Conservation (phyloP, 2,888 invertebrate species). For the Macrosoma leucophasiata region DNA sequence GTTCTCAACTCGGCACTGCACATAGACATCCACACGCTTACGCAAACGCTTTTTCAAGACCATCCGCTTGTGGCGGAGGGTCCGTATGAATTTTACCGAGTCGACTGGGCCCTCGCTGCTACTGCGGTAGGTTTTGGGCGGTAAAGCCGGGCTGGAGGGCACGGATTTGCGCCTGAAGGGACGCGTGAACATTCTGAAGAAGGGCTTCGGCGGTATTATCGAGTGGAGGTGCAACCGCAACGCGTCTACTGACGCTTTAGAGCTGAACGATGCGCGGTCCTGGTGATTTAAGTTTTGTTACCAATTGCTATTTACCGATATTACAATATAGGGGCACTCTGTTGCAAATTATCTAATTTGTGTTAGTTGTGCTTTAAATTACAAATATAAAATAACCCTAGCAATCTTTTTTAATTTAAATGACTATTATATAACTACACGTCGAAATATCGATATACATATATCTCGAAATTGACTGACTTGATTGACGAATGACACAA, state of each 20-base stretch:
- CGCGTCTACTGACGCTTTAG: constrained; percentile 66
- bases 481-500: no score
- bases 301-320: no score
- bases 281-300: constrained; percentile 46
- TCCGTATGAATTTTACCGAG: constrained; percentile 55
- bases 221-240: constrained; percentile 75
- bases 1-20: constrained; percentile 59
- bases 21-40: constrained; percentile 65
- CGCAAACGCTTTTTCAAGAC: constrained; percentile 56
- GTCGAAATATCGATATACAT: no score
- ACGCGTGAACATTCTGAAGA: constrained; percentile 79
- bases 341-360: no score
- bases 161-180: constrained; percentile 82
- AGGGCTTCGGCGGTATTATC: constrained; percentile 72
- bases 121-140: constrained; percentile 69
- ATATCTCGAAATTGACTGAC: no score
- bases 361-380: no score
- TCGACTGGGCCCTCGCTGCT: constrained; percentile 70
- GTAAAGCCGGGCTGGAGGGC: constrained; percentile 78
- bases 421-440: no score
- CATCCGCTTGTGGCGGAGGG: constrained; percentile 51
- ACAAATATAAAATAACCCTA: no score
- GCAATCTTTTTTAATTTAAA: no score
- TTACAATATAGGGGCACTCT: no score
- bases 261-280: constrained; percentile 73